Percentiles rank a stretch among this genome's conserved stretches.
These are phyloP conservation scores for Scaeva pyrastri DNA, from an alignment of 2,888 invertebrate genomes.

Conservation along the genomic window DNA sequence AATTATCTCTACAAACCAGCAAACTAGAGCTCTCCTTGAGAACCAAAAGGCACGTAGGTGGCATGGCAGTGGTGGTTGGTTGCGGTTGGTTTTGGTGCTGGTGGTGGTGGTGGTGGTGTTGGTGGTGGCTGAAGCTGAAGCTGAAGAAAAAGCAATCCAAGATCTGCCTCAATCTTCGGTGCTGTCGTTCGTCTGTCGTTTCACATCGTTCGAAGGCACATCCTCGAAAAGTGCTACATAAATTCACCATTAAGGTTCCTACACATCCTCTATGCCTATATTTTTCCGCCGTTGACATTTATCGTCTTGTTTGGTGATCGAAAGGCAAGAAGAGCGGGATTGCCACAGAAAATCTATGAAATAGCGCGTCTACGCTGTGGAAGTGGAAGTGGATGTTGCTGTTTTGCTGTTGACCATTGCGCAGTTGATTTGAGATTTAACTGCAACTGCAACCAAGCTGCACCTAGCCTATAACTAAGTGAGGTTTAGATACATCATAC, in stretches of 20 bases:
- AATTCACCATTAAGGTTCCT: conserved; percentile 76
- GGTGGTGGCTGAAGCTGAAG: too few species aligned
- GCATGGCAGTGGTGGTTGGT: conserved; percentile 63
- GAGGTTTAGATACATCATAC: conserved; percentile 57
- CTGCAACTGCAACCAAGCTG: conserved; percentile 35
- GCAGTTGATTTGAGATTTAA: conserved; percentile 64
- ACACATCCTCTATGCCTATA: conserved; percentile 74
- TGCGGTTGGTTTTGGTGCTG: too few species aligned
- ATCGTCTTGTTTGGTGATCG: conserved; percentile 52
- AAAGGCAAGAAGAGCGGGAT: conserved; percentile 16
- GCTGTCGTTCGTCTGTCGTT: conserved; percentile 6
- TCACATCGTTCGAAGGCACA: conserved; percentile 58
- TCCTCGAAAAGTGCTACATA: conserved; percentile 75
- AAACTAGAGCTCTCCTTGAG: conserved; percentile 58
- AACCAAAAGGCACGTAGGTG: conserved; percentile 59
- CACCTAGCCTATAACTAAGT: background rate
- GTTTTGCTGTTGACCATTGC: conserved; percentile 52
- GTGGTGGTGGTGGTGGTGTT: background rate
- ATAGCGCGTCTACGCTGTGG: conserved; percentile 40
- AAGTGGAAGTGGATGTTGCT: background rate
- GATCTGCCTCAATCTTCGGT: conserved; percentile 32
- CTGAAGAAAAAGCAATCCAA: conserved; percentile 18
- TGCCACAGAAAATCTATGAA: conserved; percentile 66
- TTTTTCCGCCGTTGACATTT: conserved; percentile 73
- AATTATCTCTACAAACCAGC: conserved; percentile 74